Evolutionary conservation across 1,140 invertebrate species (phyloP), one percentile per base, ranked within the genome.

Genomic region (Aphis gossypii): DNA sequence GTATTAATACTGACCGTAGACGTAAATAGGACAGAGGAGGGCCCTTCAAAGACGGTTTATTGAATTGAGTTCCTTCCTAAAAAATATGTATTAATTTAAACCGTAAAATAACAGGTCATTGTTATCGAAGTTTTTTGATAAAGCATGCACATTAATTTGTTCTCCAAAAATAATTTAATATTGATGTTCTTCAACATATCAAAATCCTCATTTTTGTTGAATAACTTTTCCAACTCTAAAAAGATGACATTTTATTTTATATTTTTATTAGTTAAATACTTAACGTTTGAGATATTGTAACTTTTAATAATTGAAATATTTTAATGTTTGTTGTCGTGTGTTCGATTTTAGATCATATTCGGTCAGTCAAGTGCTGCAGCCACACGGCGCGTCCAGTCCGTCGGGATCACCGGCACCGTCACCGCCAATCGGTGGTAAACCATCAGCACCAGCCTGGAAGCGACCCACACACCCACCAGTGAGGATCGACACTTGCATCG

Each of bases 401-500:
- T 35, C 35, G 2, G 93, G 84, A 41, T 89, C 84, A 54, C 68
- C 84, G 1, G 84, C 44, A 68, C 86, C 76, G 46, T n/a, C 60
- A n/a, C 54, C n/a, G 54, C 92, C 60, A 23, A 60, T 68, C 48
- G 86, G 92, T 54, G 83, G 54, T 76, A 86, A 60, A 94, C 89
- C 89, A 18, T 41, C 89, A 8, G 41, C 60, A 20, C 92, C 94
- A 20, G 88, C 93, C 30, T 94, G 94, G 94, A 94, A 94, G 56
- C 93, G 96, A 94, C 96, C 97, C 6, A 96, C 96, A 0, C 96
- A 96, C 94, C 96, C 97, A 38, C 96, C 97, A 0, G 97, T 97
- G 0, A 95, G 98, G 94, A 99, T 99, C 93, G 98, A 99, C 95
- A 99, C 98, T 21, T 99, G 98, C 94, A 99, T 99, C 46, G 98